phyloP scores from a whole-genome alignment of 2,797 vertebrate genomes.

The Furcifer pardalis region DNA sequence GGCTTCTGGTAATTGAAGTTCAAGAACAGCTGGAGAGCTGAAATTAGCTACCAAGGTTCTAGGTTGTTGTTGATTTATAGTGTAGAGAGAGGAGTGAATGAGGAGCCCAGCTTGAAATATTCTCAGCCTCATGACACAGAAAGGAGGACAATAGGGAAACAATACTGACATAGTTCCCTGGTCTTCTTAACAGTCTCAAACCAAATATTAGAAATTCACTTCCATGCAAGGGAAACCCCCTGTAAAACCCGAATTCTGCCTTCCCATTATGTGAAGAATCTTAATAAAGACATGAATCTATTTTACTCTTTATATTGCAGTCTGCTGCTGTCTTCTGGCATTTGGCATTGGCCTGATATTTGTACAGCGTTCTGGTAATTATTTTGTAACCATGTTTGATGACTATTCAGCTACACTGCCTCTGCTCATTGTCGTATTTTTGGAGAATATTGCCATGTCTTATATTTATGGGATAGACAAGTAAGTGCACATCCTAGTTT shows the following conservation, averaged over 20 bases:
- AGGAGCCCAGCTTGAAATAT: neutral
- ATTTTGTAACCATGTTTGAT: constrained; percentile 97
- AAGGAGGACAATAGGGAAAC: neutral
- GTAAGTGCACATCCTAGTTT: constrained; percentile 74
- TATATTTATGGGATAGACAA: constrained; percentile 94
- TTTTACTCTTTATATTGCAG: constrained; percentile 75
- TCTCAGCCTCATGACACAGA: too few relatives aligned
- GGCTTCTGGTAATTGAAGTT: too few relatives aligned
- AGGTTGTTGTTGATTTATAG: neutral
- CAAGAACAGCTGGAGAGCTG: too few relatives aligned
- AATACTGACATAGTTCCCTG: neutral
- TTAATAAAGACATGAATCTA: neutral
- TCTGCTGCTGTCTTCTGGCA: constrained; percentile 88
- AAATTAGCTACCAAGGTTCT: too few relatives aligned
- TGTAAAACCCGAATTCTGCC: too few relatives aligned
- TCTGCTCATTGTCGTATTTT: constrained; percentile 90
- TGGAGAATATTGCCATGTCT: constrained; percentile 93
- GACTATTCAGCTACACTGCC: constrained; percentile 96
- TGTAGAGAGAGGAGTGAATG: neutral
- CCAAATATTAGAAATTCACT: neutral
- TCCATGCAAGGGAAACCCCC: neutral
- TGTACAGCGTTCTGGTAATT: constrained; percentile 96
- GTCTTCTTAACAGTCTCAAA: neutral
- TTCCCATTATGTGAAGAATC: too few relatives aligned
- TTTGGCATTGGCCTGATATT: constrained; percentile 93